Evolutionary conservation across 2,113 vertebrate species (phyloP), one percentile per base, ranked within the genome.

Genomic region (Delphinapterus leucas): DNA sequence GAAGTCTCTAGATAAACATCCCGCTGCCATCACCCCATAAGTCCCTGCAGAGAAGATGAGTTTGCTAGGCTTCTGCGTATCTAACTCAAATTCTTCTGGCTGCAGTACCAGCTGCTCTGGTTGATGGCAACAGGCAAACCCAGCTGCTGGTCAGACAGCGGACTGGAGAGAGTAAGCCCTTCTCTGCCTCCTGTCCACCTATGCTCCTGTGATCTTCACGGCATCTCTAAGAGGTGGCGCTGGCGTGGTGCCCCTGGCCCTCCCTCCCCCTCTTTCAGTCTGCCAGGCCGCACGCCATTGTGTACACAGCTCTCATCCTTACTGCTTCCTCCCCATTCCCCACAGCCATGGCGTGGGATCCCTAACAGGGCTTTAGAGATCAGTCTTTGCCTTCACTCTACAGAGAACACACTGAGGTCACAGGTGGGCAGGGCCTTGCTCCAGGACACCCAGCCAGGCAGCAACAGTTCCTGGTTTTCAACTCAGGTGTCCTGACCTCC

Each of bases 1-100:
- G 60, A 88, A 90, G 86, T 85, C 83, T 92, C 87, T 82, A 88
- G 95, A 71, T 60, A 97, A 95, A 94, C 90, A 95, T 81, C 67
- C 84, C 11, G 10, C 58, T 26, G 73, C 76, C 90, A 8, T 67
- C 53, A 33, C 21, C 61, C 26, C 65, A 3, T 74, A 83, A 79
- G 70, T 38, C 21, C 44, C 77, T 44, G 26, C 68, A 28, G 79
- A 90, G 65, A 93, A 44, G 77, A 76, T 9, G 63, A 71, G 33
- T 76, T 53, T 60, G 70, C n/a, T 53, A 67, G 76, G 68, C 31
- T 47, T 77, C 67, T 26, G 38, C 65, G 44, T 94, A 55, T 93
- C 87, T 93, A 53, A 88, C 23, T 92, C 26, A 77, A 79, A 81
- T 44, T 80, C 71, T 92, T 76, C 87, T 83, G 94, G 84, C 77